phyloP scores from a whole-genome alignment of 2,113 vertebrate species.

The Crotalus tigris region DNA sequence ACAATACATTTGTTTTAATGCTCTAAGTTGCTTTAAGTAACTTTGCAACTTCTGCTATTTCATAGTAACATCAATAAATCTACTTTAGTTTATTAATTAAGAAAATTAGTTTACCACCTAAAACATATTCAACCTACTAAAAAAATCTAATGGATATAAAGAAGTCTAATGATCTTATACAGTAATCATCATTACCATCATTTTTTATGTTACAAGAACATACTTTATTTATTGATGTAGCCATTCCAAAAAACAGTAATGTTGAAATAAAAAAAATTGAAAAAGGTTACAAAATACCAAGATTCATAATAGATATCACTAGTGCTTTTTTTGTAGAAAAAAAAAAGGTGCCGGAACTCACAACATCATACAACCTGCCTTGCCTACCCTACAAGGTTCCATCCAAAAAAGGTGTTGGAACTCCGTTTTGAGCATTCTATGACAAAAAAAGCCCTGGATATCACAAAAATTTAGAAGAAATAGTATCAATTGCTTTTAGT shows the following conservation, averaged over 20 bases:
- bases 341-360: too few species aligned
- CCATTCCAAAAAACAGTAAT: background rate
- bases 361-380: too few species aligned
- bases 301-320: background rate
- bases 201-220: background rate
- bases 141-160: background rate
- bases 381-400: too few species aligned
- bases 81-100: background rate
- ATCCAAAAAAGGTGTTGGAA: too few species aligned
- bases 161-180: background rate
- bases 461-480: background rate
- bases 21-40: background rate
- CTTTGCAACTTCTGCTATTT: conserved; percentile 2
- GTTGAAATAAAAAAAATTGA: background rate
- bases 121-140: background rate
- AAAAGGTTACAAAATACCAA: background rate
- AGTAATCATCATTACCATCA: background rate
- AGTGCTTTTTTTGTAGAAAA: too few species aligned
- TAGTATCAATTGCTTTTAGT: background rate
- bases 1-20: background rate
- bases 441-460: background rate
- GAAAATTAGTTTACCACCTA: background rate
- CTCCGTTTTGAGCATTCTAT: too few species aligned
- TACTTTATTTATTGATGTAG: background rate
- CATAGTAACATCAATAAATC: conserved; percentile 22